Percentiles rank a stretch among this genome's conserved stretches.
Evolutionary conservation across 2,888 invertebrate genomes (phyloP).

Genomic region (Drosophila buzzatii): DNA sequence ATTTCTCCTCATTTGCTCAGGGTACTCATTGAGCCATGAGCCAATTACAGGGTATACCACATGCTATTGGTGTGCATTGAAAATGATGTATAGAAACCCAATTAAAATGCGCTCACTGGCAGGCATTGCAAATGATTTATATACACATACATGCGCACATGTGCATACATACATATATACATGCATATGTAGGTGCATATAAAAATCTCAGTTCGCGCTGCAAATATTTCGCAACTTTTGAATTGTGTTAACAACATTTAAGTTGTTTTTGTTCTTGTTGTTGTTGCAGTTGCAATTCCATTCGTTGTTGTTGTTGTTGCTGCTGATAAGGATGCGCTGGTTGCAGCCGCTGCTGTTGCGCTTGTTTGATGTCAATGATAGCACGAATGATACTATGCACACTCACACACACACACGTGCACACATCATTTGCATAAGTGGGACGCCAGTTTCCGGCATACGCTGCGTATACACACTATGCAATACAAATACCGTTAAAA

Average conservation of each 20-base stretch:
- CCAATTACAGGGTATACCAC: constrained; percentile 11
- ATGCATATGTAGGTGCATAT: background rate
- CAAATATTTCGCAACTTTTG: constrained; percentile 43
- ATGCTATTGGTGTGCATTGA: background rate
- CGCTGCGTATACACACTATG: constrained; percentile 65
- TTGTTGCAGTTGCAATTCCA: constrained; percentile 1
- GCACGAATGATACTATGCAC: constrained; percentile 70
- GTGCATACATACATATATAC: too few relatives aligned
- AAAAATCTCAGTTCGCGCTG: constrained; percentile 28
- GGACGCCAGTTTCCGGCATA: constrained; percentile 51
- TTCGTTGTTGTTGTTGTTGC: constrained; percentile 1
- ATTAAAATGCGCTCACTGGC: constrained; percentile 11
- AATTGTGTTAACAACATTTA: constrained; percentile 60
- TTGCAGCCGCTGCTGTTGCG: constrained; percentile 29
- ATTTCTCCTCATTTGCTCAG: too few relatives aligned
- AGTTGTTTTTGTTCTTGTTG: constrained; percentile 18
- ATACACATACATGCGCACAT: background rate
- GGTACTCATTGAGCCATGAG: background rate
- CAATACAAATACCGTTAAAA: constrained; percentile 42
- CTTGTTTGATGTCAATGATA: constrained; percentile 71
- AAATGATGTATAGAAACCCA: constrained; percentile 4
- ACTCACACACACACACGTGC: constrained; percentile 28
- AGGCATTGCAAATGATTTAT: constrained; percentile 9
- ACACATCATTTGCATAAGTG: constrained; percentile 67
- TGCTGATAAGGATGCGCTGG: constrained; percentile 42